phyloP scores from a whole-genome alignment of 2,113 vertebrate species.

The Globicephala melas region DNA sequence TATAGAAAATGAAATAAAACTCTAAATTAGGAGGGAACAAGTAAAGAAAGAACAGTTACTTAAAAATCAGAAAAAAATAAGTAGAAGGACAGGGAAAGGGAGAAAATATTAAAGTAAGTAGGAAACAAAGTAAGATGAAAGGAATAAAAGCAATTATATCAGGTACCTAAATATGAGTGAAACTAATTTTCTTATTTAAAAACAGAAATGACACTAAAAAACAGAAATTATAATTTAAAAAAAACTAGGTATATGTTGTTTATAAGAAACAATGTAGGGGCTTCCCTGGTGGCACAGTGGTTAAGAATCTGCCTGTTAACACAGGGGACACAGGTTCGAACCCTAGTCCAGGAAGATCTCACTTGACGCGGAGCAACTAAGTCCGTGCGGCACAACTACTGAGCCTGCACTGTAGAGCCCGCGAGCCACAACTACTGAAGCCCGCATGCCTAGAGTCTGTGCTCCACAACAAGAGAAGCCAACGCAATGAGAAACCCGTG shows the following conservation, averaged over 20 bases:
- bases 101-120: not conserved
- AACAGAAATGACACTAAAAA: not conserved
- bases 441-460: not conserved
- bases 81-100: not conserved
- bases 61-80: not conserved
- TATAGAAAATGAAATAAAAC: not conserved
- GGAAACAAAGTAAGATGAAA: not conserved
- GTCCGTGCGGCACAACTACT: accelerated
- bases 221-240: not conserved
- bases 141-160: not conserved
- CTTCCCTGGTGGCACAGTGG: not conserved
- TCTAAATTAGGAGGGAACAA: not conserved
- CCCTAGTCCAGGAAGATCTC: not conserved
- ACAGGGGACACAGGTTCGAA: not conserved
- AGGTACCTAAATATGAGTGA: not conserved
- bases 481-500: not conserved
- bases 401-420: not conserved
- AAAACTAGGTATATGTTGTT: not conserved
- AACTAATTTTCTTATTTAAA: not conserved
- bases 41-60: not conserved
- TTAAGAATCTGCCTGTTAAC: not conserved
- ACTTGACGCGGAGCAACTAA: not conserved
- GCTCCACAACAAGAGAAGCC: too few relatives aligned
- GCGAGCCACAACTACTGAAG: not conserved
- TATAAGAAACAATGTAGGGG: not conserved